Percentiles rank a stretch among this genome's conserved stretches.
phyloP scores from a whole-genome alignment of 2,797 vertebrate genomes.

The Champsocephalus esox region DNA sequence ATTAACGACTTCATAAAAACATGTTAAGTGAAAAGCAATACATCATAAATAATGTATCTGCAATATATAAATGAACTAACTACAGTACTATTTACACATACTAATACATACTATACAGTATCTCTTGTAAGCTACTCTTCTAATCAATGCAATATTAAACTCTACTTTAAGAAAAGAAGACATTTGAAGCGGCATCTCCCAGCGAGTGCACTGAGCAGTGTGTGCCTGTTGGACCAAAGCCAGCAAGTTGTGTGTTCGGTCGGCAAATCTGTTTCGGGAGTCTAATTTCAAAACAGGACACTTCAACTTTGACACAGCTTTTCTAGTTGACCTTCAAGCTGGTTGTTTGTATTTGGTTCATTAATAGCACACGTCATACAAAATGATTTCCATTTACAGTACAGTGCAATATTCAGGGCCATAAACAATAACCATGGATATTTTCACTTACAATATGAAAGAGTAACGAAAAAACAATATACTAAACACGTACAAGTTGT shows the following conservation, averaged over 20 bases:
- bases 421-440: not conserved
- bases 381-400: not conserved
- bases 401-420: too few species aligned
- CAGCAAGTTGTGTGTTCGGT: not conserved
- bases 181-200: not conserved
- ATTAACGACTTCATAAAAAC: not conserved
- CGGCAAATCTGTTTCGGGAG: not conserved
- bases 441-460: not conserved
- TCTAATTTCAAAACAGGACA: not conserved
- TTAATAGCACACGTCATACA: not conserved
- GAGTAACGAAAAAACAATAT: not conserved
- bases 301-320: conserved; percentile 6
- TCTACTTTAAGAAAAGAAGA: not conserved
- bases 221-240: not conserved
- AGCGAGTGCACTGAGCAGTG: not conserved
- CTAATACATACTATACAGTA: too few species aligned
- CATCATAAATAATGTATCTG: not conserved
- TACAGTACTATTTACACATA: too few species aligned
- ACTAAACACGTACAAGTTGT: not conserved
- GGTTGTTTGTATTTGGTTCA: not conserved
- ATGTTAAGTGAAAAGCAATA: not conserved
- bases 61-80: not conserved
- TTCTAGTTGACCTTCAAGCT: not conserved
- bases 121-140: too few species aligned
- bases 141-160: too few species aligned